Evolutionary conservation across 35 echinoderm and acorn worm genomes (phyloP), one percentile per base, ranked within the genome.

Genomic region (Amphiura filiformis): DNA sequence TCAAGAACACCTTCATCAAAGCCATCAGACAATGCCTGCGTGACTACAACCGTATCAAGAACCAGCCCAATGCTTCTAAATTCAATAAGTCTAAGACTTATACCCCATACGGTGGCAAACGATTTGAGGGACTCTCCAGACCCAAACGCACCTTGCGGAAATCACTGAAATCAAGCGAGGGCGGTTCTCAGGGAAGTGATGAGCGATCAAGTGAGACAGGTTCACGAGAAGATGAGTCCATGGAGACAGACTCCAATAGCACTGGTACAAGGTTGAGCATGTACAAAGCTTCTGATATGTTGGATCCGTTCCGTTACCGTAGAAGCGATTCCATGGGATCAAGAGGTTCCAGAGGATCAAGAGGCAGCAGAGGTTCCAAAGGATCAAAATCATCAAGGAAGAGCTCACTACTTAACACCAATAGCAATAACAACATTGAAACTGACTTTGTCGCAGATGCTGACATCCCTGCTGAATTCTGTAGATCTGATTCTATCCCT

Each of bases 201-300:
- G 94, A 96, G 56, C 39, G 90, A 0, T 96, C 94, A 0, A 96
- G 94, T 31, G 94, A 92, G 31, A 96, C 90, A 34, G 94, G 94
- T 23, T 96, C 94, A 0, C 56, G 82, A 32, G 75, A 86, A 31
- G 85, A 87, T 44, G 83, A 86, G 76, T 77, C 41, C 4, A 35
- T 85, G 56, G 93, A 95, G 35, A 91, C 93, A 0, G 93, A 95
- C 80, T 96, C 94, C 26, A 91, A 87, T 11, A 89, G 94, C 77
- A 96, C 90, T 0, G 94, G 94, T 15, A 84, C 77, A 70, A 76
- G 88, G 37, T 86, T 70, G 28, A 70, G 61, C 28, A n/a, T 81
- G 22, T 87, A 44, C 31, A 76, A 87, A 37, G 36, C 34, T 4
- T 65, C 39, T 34, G 37, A 76, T 31, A 23, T 30, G n/a, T 83